These are phyloP conservation scores for Poeciliopsis prolifica DNA, from an alignment of 2,113 vertebrate genomes.

Conservation along the genomic window DNA sequence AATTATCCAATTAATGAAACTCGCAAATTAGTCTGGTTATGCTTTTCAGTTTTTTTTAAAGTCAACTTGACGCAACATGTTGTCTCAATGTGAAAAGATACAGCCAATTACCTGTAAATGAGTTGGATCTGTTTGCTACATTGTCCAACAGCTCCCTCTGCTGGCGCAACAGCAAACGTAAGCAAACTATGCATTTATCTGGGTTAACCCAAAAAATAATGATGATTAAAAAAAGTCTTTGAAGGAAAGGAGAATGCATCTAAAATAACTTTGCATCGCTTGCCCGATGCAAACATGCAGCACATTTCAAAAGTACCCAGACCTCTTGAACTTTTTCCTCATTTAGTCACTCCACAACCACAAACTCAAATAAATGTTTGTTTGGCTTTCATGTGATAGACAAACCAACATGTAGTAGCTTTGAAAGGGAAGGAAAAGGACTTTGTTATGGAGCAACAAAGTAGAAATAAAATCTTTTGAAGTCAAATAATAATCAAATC, in stretches of 20 bases:
- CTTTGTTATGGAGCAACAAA: neutral
- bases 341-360: too few relatives aligned
- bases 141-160: constrained; percentile 51
- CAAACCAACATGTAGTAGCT: neutral
- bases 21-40: neutral
- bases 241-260: neutral
- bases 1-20: constrained; percentile 42
- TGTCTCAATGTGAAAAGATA: neutral
- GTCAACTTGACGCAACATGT: neutral
- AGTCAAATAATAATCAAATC: too few relatives aligned
- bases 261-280: neutral
- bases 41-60: constrained; percentile 7
- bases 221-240: neutral
- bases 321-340: too few relatives aligned
- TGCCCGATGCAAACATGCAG: neutral
- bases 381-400: neutral
- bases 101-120: constrained; percentile 4
- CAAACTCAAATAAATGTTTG: neutral
- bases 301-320: too few relatives aligned
- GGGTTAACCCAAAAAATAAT: too few relatives aligned
- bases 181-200: neutral
- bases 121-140: constrained; percentile 14
- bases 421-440: neutral
- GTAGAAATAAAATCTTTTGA: too few relatives aligned
- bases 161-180: constrained; percentile 8